Percentiles rank a stretch among this genome's conserved stretches.
Conservation (phyloP, 2,888 invertebrate species). For the Lycia hirtaria region DNA sequence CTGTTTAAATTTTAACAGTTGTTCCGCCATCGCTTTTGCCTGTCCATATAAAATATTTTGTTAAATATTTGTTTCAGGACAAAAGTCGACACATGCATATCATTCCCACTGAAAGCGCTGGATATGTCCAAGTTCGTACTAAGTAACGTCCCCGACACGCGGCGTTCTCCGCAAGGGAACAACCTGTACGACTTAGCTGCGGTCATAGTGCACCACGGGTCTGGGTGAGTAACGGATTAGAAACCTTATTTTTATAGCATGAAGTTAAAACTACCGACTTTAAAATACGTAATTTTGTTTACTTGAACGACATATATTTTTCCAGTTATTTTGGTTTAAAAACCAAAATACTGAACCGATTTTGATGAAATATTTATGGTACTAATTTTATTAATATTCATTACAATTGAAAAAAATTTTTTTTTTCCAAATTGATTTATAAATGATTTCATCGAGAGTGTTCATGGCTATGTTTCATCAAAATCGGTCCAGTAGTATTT, state of each 20-base stretch:
- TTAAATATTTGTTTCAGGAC: slow-evolving; percentile 67
- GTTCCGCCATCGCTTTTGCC: too few relatives aligned
- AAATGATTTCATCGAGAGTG: too few relatives aligned
- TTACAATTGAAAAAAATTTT: too few relatives aligned
- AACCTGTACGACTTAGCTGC: slow-evolving; percentile 92
- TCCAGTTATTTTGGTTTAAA: too few relatives aligned
- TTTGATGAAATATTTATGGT: too few relatives aligned
- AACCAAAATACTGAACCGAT: too few relatives aligned
- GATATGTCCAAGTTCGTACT: slow-evolving; percentile 92
- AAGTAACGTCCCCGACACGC: slow-evolving; percentile 87
- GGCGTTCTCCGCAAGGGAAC: slow-evolving; percentile 85
- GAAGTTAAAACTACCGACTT: not conserved
- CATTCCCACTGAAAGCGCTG: slow-evolving; percentile 90
- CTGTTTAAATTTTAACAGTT: not conserved
- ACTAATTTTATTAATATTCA: too few relatives aligned
- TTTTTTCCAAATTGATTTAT: too few relatives aligned
- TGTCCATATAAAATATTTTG: not conserved
- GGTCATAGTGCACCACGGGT: slow-evolving; percentile 93
- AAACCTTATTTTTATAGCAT: not conserved
- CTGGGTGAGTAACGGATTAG: slow-evolving; percentile 83
- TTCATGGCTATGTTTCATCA: too few relatives aligned
- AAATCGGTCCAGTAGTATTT: too few relatives aligned
- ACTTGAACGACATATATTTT: too few relatives aligned
- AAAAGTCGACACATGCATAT: slow-evolving; percentile 91
- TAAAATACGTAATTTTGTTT: not conserved